phyloP scores from a whole-genome alignment of 2,113 vertebrate genomes.

The Pandion haliaetus region DNA sequence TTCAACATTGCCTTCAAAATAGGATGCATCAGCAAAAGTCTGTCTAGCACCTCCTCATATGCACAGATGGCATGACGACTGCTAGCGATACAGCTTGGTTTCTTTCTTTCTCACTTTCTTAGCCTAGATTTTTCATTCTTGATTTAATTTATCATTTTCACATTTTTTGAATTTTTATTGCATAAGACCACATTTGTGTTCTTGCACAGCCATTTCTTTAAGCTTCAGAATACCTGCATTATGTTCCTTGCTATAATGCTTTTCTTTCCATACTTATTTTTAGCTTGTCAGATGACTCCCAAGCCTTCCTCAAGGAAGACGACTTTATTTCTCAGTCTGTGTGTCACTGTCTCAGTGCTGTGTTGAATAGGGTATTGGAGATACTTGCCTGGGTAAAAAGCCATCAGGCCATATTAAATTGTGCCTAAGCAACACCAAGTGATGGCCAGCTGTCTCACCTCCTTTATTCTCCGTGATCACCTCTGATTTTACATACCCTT shows the following conservation, averaged over 20 bases:
- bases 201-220: not conserved
- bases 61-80: constrained; percentile 29
- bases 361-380: not conserved
- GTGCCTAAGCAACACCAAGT: not conserved
- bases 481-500: not conserved
- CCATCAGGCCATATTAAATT: not conserved
- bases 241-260: not conserved
- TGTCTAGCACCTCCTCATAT: not conserved
- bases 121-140: not conserved
- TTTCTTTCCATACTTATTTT: not conserved
- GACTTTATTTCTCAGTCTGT: not conserved
- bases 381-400: not conserved
- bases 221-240: not conserved
- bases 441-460: not conserved
- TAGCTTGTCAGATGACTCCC: not conserved
- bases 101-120: not conserved
- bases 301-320: not conserved
- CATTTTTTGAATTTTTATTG: not conserved
- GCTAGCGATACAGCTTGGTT: not conserved
- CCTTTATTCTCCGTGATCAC: not conserved
- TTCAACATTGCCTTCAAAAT: not conserved
- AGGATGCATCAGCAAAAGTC: not conserved
- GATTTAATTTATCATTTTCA: not conserved
- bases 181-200: not conserved
- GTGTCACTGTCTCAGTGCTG: not conserved